These are phyloP conservation scores for Pagetopsis macropterus DNA, from an alignment of 2,797 vertebrate species.

Conservation along the genomic window DNA sequence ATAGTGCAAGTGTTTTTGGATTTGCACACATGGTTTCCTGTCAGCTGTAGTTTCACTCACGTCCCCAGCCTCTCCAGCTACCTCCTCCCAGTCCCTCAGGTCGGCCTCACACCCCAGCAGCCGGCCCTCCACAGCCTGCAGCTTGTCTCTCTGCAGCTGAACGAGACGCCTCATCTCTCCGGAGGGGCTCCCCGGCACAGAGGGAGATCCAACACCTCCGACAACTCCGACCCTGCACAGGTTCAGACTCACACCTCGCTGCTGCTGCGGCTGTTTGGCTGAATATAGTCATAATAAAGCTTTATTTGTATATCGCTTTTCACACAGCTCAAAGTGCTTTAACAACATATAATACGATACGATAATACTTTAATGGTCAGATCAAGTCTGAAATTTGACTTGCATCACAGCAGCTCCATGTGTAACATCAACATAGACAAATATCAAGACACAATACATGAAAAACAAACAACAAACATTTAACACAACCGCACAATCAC, in stretches of 20 bases:
- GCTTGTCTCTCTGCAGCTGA: conserved; percentile 91
- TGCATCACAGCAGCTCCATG: too few species aligned
- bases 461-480: too few species aligned
- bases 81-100: conserved; percentile 89
- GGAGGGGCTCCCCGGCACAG: conserved; percentile 72
- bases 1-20: conserved; percentile 12
- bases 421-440: too few species aligned
- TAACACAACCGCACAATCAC: too few species aligned
- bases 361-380: too few species aligned
- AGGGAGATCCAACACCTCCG: conserved; percentile 55
- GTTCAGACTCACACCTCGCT: conserved; percentile 76
- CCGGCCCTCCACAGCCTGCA: conserved; percentile 89
- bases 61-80: conserved; percentile 33
- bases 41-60: conserved; percentile 64
- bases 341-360: too few species aligned
- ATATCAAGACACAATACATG: too few species aligned
- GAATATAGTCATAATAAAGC: background rate
- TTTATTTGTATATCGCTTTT: too few species aligned
- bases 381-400: too few species aligned
- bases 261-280: conserved; percentile 84
- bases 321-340: too few species aligned
- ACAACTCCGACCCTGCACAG: conserved; percentile 71
- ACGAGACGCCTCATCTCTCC: conserved; percentile 90
- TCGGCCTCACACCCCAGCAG: conserved; percentile 89
- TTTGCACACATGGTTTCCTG: conserved; percentile 3